phyloP scores from a whole-genome alignment of 2,888 invertebrate genomes.

The Noctua janthe region DNA sequence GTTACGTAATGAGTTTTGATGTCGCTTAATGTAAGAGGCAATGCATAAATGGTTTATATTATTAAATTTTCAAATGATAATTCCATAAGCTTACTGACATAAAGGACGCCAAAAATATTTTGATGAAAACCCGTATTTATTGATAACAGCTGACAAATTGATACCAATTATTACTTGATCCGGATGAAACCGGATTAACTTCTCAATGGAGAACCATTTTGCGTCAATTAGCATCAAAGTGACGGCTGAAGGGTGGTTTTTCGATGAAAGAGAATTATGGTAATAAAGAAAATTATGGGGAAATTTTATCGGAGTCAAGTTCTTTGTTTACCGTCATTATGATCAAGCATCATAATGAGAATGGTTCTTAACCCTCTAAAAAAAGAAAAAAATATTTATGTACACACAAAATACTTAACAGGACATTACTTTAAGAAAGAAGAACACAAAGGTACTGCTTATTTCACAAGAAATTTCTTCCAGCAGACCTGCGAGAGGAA shows the following conservation, averaged over 20 bases:
- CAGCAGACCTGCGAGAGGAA: no score
- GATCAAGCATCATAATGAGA: neutral
- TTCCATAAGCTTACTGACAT: neutral
- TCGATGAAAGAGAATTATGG: conserved; percentile 2
- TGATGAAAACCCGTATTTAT: conserved; percentile 43
- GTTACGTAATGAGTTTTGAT: no score
- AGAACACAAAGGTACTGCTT: no score
- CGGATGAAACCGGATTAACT: conserved; percentile 65
- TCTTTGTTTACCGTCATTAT: neutral
- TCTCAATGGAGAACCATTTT: conserved; percentile 56
- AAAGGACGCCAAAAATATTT: conserved; percentile 41
- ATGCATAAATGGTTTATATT: conserved; percentile 6
- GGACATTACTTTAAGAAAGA: no score
- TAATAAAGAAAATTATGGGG: neutral
- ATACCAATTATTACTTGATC: conserved; percentile 63
- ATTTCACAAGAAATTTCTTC: no score
- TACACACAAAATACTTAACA: no score
- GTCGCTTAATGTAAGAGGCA: neutral
- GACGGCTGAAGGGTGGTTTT: conserved; percentile 20
- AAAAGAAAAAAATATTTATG: no score
- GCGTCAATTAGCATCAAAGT: conserved; percentile 59
- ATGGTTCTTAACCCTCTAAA: neutral
- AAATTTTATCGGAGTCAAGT: neutral
- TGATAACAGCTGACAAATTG: conserved; percentile 53
- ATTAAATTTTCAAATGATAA: neutral